Evolutionary conservation across 2,888 invertebrate genomes (phyloP).

Genomic region (Tachina lurida): DNA sequence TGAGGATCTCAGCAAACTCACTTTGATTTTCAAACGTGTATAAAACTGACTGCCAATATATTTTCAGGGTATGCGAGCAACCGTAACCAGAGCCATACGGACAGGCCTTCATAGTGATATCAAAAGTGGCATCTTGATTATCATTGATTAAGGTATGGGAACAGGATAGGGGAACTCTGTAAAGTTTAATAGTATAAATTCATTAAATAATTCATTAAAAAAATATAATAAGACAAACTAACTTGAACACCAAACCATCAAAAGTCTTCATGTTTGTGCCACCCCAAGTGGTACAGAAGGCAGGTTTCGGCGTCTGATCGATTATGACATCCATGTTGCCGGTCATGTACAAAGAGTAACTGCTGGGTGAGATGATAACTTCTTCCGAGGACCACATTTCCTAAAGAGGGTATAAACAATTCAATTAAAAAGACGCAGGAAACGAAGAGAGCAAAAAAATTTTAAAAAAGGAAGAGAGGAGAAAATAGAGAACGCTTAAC

Average conservation of each 20-base stretch:
- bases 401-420: slow-evolving; percentile 66
- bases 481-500: slow-evolving; percentile 37
- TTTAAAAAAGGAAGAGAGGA: too few relatives aligned
- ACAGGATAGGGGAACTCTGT: slow-evolving; percentile 90
- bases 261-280: slow-evolving; percentile 93
- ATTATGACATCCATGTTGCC: slow-evolving; percentile 77
- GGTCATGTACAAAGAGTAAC: slow-evolving; percentile 79
- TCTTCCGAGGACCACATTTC: slow-evolving; percentile 82
- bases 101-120: slow-evolving; percentile 86
- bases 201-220: neutral
- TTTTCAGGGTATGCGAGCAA: slow-evolving; percentile 80
- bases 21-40: slow-evolving; percentile 85
- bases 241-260: slow-evolving; percentile 91
- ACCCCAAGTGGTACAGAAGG: slow-evolving; percentile 91
- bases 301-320: slow-evolving; percentile 84
- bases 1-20: slow-evolving; percentile 75
- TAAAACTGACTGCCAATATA: slow-evolving; percentile 88
- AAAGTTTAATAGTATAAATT: neutral
- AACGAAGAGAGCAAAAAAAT: neutral
- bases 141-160: slow-evolving; percentile 90
- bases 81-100: slow-evolving; percentile 84
- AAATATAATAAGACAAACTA: slow-evolving; percentile 46
- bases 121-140: slow-evolving; percentile 87
- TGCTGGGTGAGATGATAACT: slow-evolving; percentile 73
- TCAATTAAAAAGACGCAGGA: neutral